Evolutionary conservation across 1,140 invertebrate species (phyloP).

Genomic region (Megathymus violae): DNA sequence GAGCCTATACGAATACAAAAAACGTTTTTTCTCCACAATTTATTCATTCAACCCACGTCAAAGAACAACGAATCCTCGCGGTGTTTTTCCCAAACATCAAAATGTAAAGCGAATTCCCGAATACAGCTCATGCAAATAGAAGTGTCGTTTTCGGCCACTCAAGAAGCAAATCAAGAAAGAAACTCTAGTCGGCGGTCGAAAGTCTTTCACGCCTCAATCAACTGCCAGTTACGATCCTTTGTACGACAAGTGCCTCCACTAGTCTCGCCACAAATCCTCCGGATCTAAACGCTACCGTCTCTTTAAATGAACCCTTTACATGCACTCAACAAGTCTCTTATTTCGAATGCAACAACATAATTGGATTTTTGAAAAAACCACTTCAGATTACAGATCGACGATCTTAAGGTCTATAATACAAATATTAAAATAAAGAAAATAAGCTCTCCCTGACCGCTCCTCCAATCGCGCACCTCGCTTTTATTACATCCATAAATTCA

Average conservation of each 20-base stretch:
- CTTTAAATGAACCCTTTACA: conserved; percentile 10
- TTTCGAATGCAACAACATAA: conserved; percentile 21
- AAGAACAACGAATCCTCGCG: conserved; percentile 23
- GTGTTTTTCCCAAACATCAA: conserved; percentile 41
- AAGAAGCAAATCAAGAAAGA: conserved; percentile 79
- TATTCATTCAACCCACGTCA: conserved; percentile 34
- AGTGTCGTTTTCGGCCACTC: conserved; percentile 78
- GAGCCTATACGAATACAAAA: conserved; percentile 6
- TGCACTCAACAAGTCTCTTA: conserved; percentile 34
- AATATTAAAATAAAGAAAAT: conserved; percentile 84
- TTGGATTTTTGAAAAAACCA: background rate
- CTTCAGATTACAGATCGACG: conserved; percentile 27
- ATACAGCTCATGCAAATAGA: conserved; percentile 76
- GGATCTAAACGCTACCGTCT: conserved; percentile 49
- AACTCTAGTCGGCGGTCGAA: conserved; percentile 71
- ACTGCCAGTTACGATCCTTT: conserved; percentile 75
- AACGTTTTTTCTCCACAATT: conserved; percentile 30
- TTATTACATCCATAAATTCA: conserved; percentile 87
- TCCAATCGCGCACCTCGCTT: conserved; percentile 84
- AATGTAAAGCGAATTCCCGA: conserved; percentile 59
- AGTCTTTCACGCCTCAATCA: conserved; percentile 81
- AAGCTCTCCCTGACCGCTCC: conserved; percentile 74
- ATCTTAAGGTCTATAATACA: conserved; percentile 73
- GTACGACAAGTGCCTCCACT: conserved; percentile 63
- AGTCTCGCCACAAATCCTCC: conserved; percentile 51